Conservation (phyloP, 2,113 vertebrate genomes). For the Nematolebias whitei region DNA sequence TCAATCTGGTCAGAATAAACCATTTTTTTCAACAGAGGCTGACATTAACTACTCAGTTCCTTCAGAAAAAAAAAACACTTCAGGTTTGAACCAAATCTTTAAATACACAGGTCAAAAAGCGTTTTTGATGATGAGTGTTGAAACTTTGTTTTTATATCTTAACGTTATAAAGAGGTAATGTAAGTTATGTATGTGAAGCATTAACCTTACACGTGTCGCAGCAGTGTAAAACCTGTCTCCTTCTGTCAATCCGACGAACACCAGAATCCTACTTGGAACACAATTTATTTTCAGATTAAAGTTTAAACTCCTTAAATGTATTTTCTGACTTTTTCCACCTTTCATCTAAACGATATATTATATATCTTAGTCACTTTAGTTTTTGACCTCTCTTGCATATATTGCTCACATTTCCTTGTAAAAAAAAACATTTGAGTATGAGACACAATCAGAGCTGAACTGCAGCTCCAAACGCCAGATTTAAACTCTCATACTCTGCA, state of each 20-base stretch:
- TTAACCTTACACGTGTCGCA: too few relatives aligned
- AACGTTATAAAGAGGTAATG: slow-evolving; percentile 25
- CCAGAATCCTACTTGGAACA: neutral
- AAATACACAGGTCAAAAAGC: too few relatives aligned
- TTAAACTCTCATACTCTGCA: neutral
- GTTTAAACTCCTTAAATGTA: neutral
- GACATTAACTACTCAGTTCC: too few relatives aligned
- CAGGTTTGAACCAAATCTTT: too few relatives aligned
- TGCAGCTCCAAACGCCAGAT: too few relatives aligned
- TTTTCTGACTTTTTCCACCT: too few relatives aligned
- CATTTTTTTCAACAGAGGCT: too few relatives aligned
- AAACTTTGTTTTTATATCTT: neutral
- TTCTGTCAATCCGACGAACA: neutral
- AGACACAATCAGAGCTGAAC: neutral
- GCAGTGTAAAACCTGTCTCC: neutral
- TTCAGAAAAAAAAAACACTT: too few relatives aligned
- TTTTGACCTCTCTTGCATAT: neutral
- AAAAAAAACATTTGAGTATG: neutral
- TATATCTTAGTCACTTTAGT: neutral
- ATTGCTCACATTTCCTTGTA: neutral
- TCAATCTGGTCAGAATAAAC: too few relatives aligned
- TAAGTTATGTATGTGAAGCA: too few relatives aligned
- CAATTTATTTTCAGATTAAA: neutral
- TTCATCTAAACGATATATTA: too few relatives aligned
- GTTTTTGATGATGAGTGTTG: too few relatives aligned